phyloP scores from a whole-genome alignment of 1,140 invertebrate genomes.

The Euglossa dilemma region DNA sequence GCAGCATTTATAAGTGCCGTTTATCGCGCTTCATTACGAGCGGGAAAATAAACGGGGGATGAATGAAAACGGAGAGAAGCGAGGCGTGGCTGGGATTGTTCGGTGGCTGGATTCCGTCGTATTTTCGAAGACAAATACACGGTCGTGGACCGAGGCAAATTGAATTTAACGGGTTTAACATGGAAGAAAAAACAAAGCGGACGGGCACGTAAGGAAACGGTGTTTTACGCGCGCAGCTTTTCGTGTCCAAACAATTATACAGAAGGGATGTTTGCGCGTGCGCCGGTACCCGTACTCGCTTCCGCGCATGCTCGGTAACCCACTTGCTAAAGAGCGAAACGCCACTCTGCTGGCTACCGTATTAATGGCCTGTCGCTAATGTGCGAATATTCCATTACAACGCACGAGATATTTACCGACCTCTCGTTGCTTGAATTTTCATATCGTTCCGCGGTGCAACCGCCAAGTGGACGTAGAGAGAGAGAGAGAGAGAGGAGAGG shows the following conservation, averaged over 20 bases:
- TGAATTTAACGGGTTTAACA: slow-evolving; percentile 43
- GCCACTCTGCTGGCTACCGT: slow-evolving; percentile 6
- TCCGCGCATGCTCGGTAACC: slow-evolving; percentile 12
- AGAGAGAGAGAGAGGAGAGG: background rate
- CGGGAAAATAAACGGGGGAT: background rate
- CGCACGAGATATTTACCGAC: slow-evolving; percentile 40
- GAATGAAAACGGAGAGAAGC: background rate
- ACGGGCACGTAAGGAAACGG: slow-evolving; percentile 36
- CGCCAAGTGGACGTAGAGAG: too few species aligned
- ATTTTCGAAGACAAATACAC: slow-evolving; percentile 47
- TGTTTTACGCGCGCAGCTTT: slow-evolving; percentile 43
- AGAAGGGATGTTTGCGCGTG: background rate
- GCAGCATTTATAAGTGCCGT: background rate
- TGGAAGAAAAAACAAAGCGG: slow-evolving; percentile 45
- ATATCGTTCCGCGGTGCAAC: background rate
- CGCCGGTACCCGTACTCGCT: background rate
- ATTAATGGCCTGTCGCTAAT: slow-evolving; percentile 54
- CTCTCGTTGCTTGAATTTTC: slow-evolving; percentile 47
- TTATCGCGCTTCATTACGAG: slow-evolving; percentile 13
- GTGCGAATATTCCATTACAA: slow-evolving; percentile 47
- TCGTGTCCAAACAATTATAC: slow-evolving; percentile 50
- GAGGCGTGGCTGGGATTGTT: slow-evolving; percentile 28
- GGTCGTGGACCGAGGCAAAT: slow-evolving; percentile 13
- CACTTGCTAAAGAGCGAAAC: slow-evolving; percentile 45
- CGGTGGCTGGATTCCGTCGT: background rate